phyloP scores from a whole-genome alignment of 2,797 vertebrate species.

The Lycodopsis pacificus region DNA sequence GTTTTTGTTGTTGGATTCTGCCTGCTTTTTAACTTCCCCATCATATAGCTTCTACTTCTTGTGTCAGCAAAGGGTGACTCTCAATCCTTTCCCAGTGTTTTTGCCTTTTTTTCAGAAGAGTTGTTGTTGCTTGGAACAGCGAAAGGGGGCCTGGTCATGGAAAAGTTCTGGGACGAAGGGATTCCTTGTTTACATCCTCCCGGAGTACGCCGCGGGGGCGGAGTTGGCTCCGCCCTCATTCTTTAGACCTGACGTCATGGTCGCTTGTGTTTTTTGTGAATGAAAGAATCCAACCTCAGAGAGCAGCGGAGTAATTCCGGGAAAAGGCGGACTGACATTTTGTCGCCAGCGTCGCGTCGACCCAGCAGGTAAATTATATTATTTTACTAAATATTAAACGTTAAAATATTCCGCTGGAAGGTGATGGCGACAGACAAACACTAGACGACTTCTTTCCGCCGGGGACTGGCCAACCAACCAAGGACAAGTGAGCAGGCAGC shows the following conservation, averaged over 20 bases:
- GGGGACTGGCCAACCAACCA: slow-evolving; percentile 46
- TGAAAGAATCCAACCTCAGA: slow-evolving; percentile 95
- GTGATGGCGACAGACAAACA: background rate
- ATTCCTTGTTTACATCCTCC: slow-evolving; percentile 84
- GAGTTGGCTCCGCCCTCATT: slow-evolving; percentile 84
- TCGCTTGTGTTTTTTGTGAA: slow-evolving; percentile 99
- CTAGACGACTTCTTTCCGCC: slow-evolving; percentile 34
- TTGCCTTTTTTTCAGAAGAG: slow-evolving; percentile 16
- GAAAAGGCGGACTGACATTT: slow-evolving; percentile 92
- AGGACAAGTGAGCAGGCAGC: slow-evolving; percentile 77
- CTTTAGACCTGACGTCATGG: slow-evolving; percentile 90
- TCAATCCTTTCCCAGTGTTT: background rate
- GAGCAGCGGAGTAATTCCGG: slow-evolving; percentile 95
- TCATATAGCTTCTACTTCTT: background rate
- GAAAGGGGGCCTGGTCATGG: slow-evolving; percentile 54
- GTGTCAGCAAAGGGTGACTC: background rate
- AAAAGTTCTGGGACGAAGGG: slow-evolving; percentile 75
- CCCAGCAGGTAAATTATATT: slow-evolving; percentile 67
- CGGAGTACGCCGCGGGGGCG: slow-evolving; percentile 79
- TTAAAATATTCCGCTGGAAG: background rate
- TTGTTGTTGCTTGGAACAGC: slow-evolving; percentile 38
- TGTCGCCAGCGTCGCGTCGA: slow-evolving; percentile 79
- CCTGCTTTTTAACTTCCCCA: background rate
- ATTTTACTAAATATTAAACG: slow-evolving; percentile 13
- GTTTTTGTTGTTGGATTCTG: background rate